Conservation (phyloP, 2,888 invertebrate genomes). For the Aphodius sticticus region DNA sequence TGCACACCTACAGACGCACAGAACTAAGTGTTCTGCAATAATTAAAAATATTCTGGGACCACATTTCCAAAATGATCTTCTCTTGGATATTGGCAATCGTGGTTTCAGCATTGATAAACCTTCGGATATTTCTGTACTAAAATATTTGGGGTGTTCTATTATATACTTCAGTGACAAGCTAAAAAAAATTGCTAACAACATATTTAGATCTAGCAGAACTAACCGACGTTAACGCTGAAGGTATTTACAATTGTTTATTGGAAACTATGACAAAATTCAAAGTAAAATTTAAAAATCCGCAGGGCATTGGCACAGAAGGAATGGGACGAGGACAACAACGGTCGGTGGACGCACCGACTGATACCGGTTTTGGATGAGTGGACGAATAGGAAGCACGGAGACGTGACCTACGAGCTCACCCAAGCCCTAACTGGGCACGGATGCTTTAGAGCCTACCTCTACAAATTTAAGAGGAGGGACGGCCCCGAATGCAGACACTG, state of each 20-base stretch:
- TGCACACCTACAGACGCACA: not conserved
- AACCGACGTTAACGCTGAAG: conserved; percentile 11
- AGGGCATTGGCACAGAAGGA: too few species aligned
- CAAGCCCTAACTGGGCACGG: too few species aligned
- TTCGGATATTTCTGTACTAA: not conserved
- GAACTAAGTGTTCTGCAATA: conserved; percentile 19
- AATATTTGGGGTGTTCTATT: conserved; percentile 13
- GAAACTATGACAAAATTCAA: not conserved
- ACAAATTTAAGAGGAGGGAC: too few species aligned
- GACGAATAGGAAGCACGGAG: too few species aligned
- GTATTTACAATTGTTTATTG: not conserved
- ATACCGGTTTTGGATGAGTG: too few species aligned
- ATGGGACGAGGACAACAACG: too few species aligned
- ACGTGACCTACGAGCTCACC: too few species aligned
- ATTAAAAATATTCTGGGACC: conserved; percentile 18
- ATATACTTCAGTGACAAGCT: too few species aligned
- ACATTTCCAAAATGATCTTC: conserved; percentile 6
- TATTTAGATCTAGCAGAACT: conserved; percentile 17
- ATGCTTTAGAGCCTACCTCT: too few species aligned
- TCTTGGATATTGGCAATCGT: not conserved
- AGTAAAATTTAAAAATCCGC: not conserved
- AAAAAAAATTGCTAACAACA: conserved; percentile 20
- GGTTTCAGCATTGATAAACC: not conserved
- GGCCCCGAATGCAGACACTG: too few species aligned
- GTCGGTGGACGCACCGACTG: too few species aligned